phyloP scores from a whole-genome alignment of 2,113 vertebrate species.

The Platichthys flesus region DNA sequence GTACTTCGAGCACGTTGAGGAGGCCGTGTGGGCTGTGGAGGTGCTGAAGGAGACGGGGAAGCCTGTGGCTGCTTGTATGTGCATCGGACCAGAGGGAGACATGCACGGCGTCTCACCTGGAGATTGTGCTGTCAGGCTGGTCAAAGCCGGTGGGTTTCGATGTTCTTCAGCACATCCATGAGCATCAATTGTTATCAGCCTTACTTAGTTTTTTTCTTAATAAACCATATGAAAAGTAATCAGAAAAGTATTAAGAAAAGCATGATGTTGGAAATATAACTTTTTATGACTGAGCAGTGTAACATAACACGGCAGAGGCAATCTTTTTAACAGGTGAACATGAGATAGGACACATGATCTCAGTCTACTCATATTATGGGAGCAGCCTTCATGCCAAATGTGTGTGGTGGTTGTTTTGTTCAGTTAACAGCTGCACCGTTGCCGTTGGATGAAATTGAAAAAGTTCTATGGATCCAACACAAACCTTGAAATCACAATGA shows the following conservation, averaged over 20 bases:
- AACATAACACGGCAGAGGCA: too few relatives aligned
- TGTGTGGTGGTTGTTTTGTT: background rate
- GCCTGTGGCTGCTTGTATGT: slow-evolving; percentile 90
- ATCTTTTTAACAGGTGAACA: background rate
- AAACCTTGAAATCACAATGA: background rate
- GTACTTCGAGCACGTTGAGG: slow-evolving; percentile 99
- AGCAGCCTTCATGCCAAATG: background rate
- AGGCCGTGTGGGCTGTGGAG: slow-evolving; percentile 96
- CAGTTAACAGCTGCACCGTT: background rate
- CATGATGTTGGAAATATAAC: background rate
- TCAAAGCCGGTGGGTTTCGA: slow-evolving; percentile 88
- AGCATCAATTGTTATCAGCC: background rate
- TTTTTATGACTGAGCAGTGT: background rate
- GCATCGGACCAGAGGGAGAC: slow-evolving; percentile 95
- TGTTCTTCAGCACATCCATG: background rate
- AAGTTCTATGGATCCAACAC: too few relatives aligned
- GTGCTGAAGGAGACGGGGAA: slow-evolving; percentile 91
- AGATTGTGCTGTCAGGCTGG: slow-evolving; percentile 92
- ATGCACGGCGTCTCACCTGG: slow-evolving; percentile 89
- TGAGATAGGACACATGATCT: background rate
- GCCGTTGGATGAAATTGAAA: background rate
- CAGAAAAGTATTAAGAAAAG: background rate
- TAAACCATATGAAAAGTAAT: background rate
- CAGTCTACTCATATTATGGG: background rate
- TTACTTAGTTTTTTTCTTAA: background rate